Evolutionary conservation across 2,888 invertebrate genomes (phyloP).

Genomic region (Microlaimidae sp.): DNA sequence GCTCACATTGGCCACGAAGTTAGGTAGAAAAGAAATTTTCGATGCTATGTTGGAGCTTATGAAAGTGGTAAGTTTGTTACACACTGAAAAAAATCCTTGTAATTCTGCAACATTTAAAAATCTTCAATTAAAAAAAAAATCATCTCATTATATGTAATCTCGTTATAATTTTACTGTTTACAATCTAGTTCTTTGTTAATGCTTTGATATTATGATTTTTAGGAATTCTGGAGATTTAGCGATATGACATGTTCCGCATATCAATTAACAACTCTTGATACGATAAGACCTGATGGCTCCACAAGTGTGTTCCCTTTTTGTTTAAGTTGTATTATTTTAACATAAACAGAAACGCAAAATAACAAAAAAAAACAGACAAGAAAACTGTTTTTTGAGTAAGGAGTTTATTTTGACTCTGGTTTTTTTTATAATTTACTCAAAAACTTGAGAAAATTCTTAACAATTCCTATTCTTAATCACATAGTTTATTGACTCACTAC

Average conservation of each 20-base stretch:
- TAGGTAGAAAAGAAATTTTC: slow-evolving; percentile 88
- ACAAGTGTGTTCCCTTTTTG: slow-evolving; percentile 58
- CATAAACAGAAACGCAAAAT: no score
- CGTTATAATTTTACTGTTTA: no score
- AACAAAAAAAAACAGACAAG: no score
- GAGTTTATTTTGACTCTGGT: no score
- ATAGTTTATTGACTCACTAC: no score
- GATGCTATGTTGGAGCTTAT: slow-evolving; percentile 88
- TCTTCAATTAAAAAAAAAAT: no score
- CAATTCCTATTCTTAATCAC: no score
- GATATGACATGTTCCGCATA: slow-evolving; percentile 97
- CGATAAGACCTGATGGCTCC: slow-evolving; percentile 74
- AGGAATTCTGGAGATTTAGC: slow-evolving; percentile 96
- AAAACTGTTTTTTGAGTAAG: slow-evolving; percentile 5
- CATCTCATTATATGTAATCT: no score
- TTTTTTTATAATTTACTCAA: not conserved
- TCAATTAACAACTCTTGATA: slow-evolving; percentile 85
- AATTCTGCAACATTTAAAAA: no score
- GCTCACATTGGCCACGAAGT: slow-evolving; percentile 79
- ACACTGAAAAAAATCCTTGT: no score
- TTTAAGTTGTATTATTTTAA: not conserved
- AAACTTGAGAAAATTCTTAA: not conserved
- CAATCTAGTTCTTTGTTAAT: no score
- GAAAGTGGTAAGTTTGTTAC: slow-evolving; percentile 30
- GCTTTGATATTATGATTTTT: no score